Evolutionary conservation across 2,797 vertebrate genomes (phyloP).

Genomic region (Sebastes minor): DNA sequence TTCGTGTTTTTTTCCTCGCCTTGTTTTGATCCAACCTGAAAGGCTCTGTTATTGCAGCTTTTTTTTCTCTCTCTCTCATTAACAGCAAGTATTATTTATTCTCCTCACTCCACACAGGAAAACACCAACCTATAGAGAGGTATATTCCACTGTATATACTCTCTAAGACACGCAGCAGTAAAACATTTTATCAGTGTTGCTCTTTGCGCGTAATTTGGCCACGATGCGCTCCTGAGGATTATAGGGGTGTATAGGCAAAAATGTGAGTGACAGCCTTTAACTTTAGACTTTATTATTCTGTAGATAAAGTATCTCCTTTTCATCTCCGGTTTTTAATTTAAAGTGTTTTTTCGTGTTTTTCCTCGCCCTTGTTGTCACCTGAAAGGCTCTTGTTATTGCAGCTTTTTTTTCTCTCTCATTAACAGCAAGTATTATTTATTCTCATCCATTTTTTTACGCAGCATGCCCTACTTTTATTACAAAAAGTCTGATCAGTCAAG

Average conservation of each 20-base stretch:
- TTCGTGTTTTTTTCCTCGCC: not conserved
- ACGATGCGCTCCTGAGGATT: constrained; percentile 5
- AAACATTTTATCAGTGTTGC: not conserved
- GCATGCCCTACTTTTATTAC: not conserved
- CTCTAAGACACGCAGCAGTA: not conserved
- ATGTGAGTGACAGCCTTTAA: constrained; percentile 33
- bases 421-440: not conserved
- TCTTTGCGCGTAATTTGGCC: constrained; percentile 11
- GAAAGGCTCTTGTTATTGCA: not conserved
- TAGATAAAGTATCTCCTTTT: not conserved
- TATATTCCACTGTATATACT: not conserved
- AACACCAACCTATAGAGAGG: constrained; percentile 23
- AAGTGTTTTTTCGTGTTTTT: not conserved
- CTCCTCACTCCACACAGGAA: not conserved
- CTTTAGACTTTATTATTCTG: constrained; percentile 13
- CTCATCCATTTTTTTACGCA: not conserved
- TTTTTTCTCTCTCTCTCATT: not conserved
- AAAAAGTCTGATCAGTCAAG: not conserved
- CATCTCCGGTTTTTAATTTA: not conserved
- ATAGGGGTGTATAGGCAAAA: not conserved
- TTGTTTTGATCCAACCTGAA: not conserved
- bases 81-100: not conserved
- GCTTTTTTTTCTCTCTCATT: not conserved
- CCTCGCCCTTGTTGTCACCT: not conserved
- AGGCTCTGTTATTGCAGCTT: not conserved